phyloP scores from a whole-genome alignment of 2,797 vertebrate species.

The Alfaro cultratus region DNA sequence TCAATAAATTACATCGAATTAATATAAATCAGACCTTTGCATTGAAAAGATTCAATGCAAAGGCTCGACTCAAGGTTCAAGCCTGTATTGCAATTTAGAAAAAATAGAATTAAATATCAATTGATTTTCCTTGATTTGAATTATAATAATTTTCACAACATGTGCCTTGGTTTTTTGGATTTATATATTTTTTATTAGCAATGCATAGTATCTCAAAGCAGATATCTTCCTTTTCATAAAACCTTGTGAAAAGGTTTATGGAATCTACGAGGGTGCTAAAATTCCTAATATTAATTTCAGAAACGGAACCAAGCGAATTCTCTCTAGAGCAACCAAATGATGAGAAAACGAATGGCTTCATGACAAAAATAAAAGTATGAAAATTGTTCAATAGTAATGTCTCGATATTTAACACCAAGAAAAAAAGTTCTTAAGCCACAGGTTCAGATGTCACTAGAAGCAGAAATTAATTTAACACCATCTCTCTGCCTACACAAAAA shows the following conservation, averaged over 20 bases:
- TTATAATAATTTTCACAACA: not conserved
- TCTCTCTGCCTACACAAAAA: constrained; percentile 3
- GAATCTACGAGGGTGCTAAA: not conserved
- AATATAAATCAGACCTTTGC: not conserved
- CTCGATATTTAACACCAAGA: too few relatives aligned
- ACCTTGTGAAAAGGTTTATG: not conserved
- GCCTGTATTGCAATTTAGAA: not conserved
- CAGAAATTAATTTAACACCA: not conserved
- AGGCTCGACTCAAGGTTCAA: too few relatives aligned
- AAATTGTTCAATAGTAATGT: constrained; percentile 10
- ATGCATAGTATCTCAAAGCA: not conserved
- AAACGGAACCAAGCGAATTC: not conserved
- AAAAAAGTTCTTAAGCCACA: not conserved
- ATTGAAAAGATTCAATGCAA: too few relatives aligned
- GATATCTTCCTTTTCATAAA: not conserved
- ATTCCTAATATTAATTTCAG: not conserved
- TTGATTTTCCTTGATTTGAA: not conserved
- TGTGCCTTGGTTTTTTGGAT: not conserved
- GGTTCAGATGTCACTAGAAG: not conserved
- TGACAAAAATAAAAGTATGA: constrained; percentile 3
- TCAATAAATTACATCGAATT: not conserved
- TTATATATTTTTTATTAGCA: not conserved
- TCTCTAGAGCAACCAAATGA: not conserved
- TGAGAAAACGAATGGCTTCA: not conserved
- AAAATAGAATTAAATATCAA: not conserved